Evolutionary conservation across 2,888 invertebrate genomes (phyloP), one percentile per base, ranked within the genome.

Genomic region (Eupithecia dodoneata): DNA sequence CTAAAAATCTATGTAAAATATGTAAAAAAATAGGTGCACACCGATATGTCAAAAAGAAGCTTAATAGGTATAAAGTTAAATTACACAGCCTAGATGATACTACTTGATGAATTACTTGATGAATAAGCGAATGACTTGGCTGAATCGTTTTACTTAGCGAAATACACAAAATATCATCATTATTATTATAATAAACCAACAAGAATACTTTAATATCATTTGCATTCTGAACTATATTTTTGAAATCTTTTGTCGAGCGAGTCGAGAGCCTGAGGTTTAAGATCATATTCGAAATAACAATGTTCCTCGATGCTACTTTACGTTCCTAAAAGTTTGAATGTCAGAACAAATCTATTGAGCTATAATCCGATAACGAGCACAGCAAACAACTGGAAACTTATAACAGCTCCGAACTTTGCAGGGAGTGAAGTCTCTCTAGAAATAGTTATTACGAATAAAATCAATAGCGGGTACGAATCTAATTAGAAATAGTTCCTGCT

Each of bases 361-460:
- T 71, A 79, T 79, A 71, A 13, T 76, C 15, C 18, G 76, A 75
- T 84, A 86, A 83, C 82, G 74, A 84, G 81, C 80, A 79, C 12
- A 6, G 69, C n/a, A 69, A 72, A 59, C 42, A 73, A 80, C 81
- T 81, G 80, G 82, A 82, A 87, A 85, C 81, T 86, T 87, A 76
- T 82, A 87, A 87, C 83, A 85, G 81, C 81, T 81, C 72, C 79
- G 76, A 84, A 84, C 80, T 84, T 83, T 82, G 55, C 77, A 81
- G 10, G 18, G 44, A 72, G 78, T 82, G 75, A 81, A 78, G 80
- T 83, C 76, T 82, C 69, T 55, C 45, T 72, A 81, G 79, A 77
- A 84, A 81, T 83, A 30, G 30, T 30, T 30, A 81, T 83, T 82
- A 82, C 79, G 79, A 77, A 44, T 73, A 81, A 85, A 83, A 83